phyloP scores from a whole-genome alignment of 2,888 invertebrate genomes.

The Cordylochernes scorpioides region DNA sequence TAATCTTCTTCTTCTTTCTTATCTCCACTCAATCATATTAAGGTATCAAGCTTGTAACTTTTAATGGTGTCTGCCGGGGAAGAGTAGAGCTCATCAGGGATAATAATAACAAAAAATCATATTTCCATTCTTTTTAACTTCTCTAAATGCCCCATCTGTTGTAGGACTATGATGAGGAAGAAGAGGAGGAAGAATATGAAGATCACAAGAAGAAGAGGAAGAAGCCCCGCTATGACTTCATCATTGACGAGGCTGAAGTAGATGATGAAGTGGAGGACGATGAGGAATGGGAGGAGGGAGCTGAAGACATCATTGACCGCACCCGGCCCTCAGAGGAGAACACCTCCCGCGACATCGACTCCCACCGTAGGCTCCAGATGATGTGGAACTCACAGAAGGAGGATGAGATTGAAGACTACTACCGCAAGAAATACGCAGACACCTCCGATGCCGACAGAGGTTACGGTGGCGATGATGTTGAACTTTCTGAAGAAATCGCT shows the following conservation, averaged over 20 bases:
- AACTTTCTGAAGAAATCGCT: slow-evolving; percentile 92
- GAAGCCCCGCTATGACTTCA: slow-evolving; percentile 52
- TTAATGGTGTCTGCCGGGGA: too few species aligned
- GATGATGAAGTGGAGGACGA: slow-evolving; percentile 66
- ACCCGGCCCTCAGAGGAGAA: slow-evolving; percentile 75
- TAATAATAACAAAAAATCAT: too few species aligned
- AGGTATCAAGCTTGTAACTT: too few species aligned
- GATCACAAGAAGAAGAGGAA: slow-evolving; percentile 40
- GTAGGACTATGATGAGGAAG: slow-evolving; percentile 69
- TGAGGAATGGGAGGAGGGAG: slow-evolving; percentile 90
- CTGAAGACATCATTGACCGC: slow-evolving; percentile 37
- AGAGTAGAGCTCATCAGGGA: too few species aligned
- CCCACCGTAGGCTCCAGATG: slow-evolving; percentile 50
- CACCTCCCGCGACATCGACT: slow-evolving; percentile 78
- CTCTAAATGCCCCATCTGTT: too few species aligned
- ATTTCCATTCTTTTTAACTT: too few species aligned
- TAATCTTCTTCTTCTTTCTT: too few species aligned
- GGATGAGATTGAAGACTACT: slow-evolving; percentile 87
- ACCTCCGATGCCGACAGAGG: slow-evolving; percentile 40
- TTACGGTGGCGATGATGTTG: slow-evolving; percentile 78
- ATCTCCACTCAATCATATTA: too few species aligned
- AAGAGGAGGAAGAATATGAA: slow-evolving; percentile 42
- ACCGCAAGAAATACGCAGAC: slow-evolving; percentile 80
- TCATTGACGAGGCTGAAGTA: slow-evolving; percentile 85
- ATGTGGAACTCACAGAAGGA: slow-evolving; percentile 74